Percentiles rank a stretch among this genome's conserved stretches.
Conservation (phyloP, 2,113 vertebrate species). For the Sinocyclocheilus maitianheensis region DNA sequence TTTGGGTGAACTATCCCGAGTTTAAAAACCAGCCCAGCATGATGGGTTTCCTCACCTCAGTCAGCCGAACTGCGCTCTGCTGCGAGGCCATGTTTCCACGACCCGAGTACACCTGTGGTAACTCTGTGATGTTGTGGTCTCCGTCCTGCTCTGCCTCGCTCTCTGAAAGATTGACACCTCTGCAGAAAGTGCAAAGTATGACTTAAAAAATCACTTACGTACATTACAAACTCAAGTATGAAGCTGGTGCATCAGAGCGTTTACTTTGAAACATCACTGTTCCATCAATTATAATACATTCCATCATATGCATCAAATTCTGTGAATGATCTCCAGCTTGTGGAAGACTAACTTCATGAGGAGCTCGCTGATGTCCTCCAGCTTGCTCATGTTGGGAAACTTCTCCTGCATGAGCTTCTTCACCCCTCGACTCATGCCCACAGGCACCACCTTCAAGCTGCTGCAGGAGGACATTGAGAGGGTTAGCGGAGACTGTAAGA, state of each 20-base stretch:
- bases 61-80: conserved; percentile 89
- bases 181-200: conserved; percentile 54
- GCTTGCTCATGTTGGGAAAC: conserved; percentile 90
- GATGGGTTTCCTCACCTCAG: conserved; percentile 74
- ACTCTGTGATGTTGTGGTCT: conserved; percentile 86
- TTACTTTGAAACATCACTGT: conserved; percentile 60
- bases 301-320: conserved; percentile 51
- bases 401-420: conserved; percentile 93
- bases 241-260: conserved; percentile 55
- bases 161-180: conserved; percentile 86
- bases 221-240: background rate
- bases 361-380: conserved; percentile 93
- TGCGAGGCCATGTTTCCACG: conserved; percentile 88
- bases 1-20: background rate
- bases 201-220: background rate
- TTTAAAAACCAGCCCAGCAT: too few relatives aligned
- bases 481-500: rapidly evolving
- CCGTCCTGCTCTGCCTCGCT: conserved; percentile 91
- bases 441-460: conserved; percentile 90
- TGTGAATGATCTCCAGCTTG: background rate
- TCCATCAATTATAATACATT: conserved; percentile 23
- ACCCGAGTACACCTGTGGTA: conserved; percentile 84
- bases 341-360: conserved; percentile 81
- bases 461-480: conserved; percentile 65
- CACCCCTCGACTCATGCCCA: conserved; percentile 88